A percentile compares a stretch with the other conserved stretches of the same genome.
These are phyloP conservation scores for Alauda arvensis DNA, from an alignment of 2,797 vertebrate species.

Conservation along the genomic window DNA sequence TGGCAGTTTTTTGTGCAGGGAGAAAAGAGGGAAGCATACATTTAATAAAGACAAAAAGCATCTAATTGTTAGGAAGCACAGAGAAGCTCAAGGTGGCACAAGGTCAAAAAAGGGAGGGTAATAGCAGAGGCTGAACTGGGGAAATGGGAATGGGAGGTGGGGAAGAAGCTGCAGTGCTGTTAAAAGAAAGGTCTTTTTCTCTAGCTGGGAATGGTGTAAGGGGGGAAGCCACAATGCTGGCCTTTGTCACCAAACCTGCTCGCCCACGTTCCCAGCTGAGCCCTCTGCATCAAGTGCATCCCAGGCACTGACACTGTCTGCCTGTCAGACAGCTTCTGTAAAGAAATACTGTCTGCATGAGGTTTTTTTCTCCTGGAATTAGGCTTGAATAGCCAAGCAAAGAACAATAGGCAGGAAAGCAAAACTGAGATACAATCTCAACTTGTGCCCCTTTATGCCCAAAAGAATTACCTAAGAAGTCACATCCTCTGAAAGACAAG, in stretches of 20 bases:
- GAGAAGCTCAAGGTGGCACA: background rate
- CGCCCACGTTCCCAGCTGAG: background rate
- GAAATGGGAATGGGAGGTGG: background rate
- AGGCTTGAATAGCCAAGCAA: background rate
- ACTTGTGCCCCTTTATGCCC: background rate
- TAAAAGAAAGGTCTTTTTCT: background rate
- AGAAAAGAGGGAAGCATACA: background rate
- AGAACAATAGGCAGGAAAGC: slow-evolving; percentile 3
- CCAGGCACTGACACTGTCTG: background rate
- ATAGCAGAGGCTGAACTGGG: background rate
- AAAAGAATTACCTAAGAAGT: background rate
- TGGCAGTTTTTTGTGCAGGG: background rate
- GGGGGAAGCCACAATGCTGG: background rate
- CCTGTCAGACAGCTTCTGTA: slow-evolving; percentile 10
- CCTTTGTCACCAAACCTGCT: background rate
- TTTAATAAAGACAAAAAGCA: background rate
- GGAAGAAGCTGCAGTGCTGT: background rate
- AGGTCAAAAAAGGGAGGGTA: background rate
- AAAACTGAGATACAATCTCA: background rate
- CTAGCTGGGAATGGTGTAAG: background rate
- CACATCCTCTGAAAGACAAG: background rate
- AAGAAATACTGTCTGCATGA: slow-evolving; percentile 5
- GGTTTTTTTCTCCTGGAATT: background rate
- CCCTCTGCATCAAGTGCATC: background rate
- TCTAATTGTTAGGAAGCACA: background rate